phyloP scores from a whole-genome alignment of 2,888 invertebrate genomes.

The Dicycla oo region DNA sequence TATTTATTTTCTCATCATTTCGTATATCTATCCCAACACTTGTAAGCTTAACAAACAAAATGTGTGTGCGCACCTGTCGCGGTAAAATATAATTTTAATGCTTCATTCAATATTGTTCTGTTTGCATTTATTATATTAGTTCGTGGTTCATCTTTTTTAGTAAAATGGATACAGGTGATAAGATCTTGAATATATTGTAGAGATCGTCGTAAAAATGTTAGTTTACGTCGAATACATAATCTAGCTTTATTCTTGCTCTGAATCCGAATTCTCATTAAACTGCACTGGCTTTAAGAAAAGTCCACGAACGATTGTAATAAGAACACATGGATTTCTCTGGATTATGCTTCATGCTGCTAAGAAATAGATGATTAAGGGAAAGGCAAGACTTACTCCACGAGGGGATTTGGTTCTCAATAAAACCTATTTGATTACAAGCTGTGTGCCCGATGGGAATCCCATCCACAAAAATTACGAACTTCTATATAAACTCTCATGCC shows the following conservation, averaged over 20 bases:
- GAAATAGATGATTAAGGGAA: background rate
- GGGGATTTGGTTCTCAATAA: background rate
- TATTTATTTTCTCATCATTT: slow-evolving; percentile 36
- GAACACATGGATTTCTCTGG: background rate
- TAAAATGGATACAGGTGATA: slow-evolving; percentile 9
- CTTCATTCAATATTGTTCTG: slow-evolving; percentile 44
- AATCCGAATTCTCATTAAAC: background rate
- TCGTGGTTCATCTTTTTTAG: slow-evolving; percentile 15
- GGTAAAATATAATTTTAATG: slow-evolving; percentile 44
- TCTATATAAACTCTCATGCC: background rate
- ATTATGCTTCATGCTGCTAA: background rate
- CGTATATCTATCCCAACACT: slow-evolving; percentile 38
- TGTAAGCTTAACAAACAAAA: slow-evolving; percentile 43
- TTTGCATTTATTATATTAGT: slow-evolving; percentile 26
- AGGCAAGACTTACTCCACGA: no score
- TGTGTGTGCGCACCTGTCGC: slow-evolving; percentile 20
- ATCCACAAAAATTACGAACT: background rate
- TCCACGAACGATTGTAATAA: background rate
- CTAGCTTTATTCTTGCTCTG: background rate
- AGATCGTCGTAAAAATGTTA: background rate
- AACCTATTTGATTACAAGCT: background rate
- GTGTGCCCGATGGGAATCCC: background rate
- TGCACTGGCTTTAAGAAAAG: background rate
- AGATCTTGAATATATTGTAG: background rate
- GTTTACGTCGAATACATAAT: background rate